Percentiles rank a stretch among this genome's conserved stretches.
Evolutionary conservation across 2,888 invertebrate genomes (phyloP).

Genomic region (Aporophyla nigra): DNA sequence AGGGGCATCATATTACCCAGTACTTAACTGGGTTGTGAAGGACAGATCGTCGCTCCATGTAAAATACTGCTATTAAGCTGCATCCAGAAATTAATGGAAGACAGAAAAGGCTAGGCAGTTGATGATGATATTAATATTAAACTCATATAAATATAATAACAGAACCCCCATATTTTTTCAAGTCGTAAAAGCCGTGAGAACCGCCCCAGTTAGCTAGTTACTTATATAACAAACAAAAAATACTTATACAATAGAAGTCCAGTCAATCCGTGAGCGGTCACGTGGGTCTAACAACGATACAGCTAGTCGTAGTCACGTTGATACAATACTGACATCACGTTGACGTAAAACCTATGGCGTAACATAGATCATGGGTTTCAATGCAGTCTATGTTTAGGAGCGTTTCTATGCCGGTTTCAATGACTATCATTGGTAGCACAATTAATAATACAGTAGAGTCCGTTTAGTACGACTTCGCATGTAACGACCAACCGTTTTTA

Average conservation of each 20-base stretch:
- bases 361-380: neutral
- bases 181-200: neutral
- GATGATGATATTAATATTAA: too few relatives aligned
- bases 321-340: slow-evolving; percentile 19
- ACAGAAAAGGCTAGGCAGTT: too few relatives aligned
- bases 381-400: neutral
- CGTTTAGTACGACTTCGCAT: too few relatives aligned
- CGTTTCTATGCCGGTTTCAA: neutral
- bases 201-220: neutral
- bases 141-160: neutral
- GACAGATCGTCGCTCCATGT: too few relatives aligned
- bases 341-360: neutral
- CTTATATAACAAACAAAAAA: neutral
- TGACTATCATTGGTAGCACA: too few relatives aligned
- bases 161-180: neutral
- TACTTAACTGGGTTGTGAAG: too few relatives aligned
- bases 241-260: neutral
- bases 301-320: slow-evolving; percentile 1
- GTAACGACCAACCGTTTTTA: too few relatives aligned
- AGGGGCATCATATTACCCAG: too few relatives aligned
- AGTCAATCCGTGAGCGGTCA: slow-evolving; percentile 4
- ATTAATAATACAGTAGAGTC: too few relatives aligned
- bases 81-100: too few relatives aligned
- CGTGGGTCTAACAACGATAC: neutral
- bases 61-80: too few relatives aligned